These are phyloP conservation scores for Lontra canadensis DNA, from an alignment of 2,113 vertebrate species.

Conservation along the genomic window DNA sequence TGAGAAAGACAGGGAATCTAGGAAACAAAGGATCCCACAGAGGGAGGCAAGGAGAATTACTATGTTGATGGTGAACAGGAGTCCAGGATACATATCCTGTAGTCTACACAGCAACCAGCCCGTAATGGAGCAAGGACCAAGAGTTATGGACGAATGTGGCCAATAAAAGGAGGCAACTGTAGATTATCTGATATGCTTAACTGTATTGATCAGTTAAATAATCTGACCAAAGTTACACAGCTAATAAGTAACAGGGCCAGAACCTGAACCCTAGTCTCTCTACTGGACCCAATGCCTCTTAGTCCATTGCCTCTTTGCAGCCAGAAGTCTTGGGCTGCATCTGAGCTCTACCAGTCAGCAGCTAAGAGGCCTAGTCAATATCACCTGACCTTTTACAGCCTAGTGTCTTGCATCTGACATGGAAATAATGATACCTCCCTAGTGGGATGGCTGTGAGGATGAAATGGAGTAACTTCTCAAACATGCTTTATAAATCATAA, in stretches of 20 bases:
- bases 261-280: neutral
- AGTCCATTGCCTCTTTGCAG: neutral
- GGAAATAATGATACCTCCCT: neutral
- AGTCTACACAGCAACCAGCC: neutral
- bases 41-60: neutral
- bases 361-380: neutral
- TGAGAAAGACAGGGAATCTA: neutral
- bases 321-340: neutral
- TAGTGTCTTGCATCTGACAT: neutral
- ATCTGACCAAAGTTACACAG: neutral
- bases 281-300: neutral
- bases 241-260: neutral
- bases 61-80: neutral
- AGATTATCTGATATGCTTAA: neutral
- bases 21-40: neutral
- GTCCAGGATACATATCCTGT: neutral
- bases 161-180: neutral
- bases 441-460: neutral
- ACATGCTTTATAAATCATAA: constrained; percentile 4
- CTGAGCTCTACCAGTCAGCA: neutral
- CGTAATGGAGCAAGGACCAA: neutral
- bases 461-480: neutral
- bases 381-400: neutral
- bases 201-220: neutral
- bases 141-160: neutral